phyloP scores from a whole-genome alignment of 2,113 vertebrate genomes.

The Hyperopisus bebe region DNA sequence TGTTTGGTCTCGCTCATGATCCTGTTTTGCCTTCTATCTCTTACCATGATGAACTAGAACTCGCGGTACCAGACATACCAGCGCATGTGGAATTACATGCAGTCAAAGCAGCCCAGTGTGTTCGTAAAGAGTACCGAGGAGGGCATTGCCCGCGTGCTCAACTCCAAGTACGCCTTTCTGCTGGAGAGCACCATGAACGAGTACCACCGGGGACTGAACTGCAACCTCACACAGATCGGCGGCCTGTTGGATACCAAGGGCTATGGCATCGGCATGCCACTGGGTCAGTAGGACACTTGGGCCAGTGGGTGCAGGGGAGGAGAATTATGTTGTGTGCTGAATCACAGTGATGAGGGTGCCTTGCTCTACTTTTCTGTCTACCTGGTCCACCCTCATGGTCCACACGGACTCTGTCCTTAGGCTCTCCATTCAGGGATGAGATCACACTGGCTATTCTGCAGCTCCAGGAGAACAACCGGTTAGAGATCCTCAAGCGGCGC shows the following conservation, averaged over 20 bases:
- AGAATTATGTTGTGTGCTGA: neutral
- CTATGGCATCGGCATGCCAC: constrained; percentile 85
- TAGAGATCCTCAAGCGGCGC: constrained; percentile 84
- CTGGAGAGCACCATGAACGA: constrained; percentile 90
- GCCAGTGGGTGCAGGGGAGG: constrained; percentile 6
- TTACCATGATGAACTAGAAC: constrained; percentile 55
- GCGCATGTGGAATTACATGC: constrained; percentile 81
- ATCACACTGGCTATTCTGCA: constrained; percentile 81
- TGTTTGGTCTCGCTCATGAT: neutral
- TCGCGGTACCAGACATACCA: constrained; percentile 45
- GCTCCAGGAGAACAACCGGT: constrained; percentile 82
- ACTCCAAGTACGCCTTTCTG: constrained; percentile 83
- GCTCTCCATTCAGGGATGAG: constrained; percentile 79
- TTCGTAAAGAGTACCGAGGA: constrained; percentile 87
- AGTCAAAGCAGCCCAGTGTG: constrained; percentile 83
- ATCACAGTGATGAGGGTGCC: neutral
- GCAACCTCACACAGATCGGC: constrained; percentile 86
- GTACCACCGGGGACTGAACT: constrained; percentile 81
- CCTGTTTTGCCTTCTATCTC: neutral
- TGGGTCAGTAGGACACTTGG: constrained; percentile 59
- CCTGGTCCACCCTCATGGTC: neutral
- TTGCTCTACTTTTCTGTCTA: neutral
- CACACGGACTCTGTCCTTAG: constrained; percentile 45
- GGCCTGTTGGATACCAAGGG: constrained; percentile 86
- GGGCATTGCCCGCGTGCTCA: constrained; percentile 79